A percentile compares a stretch with the other conserved stretches of the same genome.
Evolutionary conservation across 1,140 invertebrate species (phyloP).

Genomic region (Harpegnathos saltator): DNA sequence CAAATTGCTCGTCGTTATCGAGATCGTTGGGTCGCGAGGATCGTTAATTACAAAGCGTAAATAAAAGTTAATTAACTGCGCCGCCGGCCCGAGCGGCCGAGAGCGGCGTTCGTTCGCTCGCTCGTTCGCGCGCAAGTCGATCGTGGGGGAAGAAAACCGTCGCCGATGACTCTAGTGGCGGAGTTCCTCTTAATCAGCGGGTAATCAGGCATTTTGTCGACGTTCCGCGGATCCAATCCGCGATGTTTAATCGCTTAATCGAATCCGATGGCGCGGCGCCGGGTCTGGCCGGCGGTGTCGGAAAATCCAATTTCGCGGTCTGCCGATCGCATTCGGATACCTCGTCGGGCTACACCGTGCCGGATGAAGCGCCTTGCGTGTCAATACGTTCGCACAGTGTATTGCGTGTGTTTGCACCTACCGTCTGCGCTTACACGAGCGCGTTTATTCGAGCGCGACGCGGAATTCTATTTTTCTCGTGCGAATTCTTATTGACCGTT

Average conservation of each 20-base stretch:
- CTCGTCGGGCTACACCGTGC: not conserved
- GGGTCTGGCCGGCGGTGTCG: constrained; percentile 37
- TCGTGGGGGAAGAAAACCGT: constrained; percentile 53
- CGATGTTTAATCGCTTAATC: constrained; percentile 66
- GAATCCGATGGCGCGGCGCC: constrained; percentile 46
- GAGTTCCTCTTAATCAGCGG: constrained; percentile 52
- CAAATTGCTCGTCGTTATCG: constrained; percentile 55
- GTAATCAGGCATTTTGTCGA: constrained; percentile 61
- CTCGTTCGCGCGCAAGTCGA: not conserved
- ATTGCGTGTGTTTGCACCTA: not conserved
- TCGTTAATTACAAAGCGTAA: constrained; percentile 69
- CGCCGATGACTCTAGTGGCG: not conserved
- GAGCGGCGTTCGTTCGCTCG: too few species aligned
- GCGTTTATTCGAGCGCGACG: not conserved
- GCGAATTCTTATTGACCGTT: constrained; percentile 12
- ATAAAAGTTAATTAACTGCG: constrained; percentile 65
- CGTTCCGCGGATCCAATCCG: constrained; percentile 67
- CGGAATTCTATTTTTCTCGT: not conserved
- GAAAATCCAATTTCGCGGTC: constrained; percentile 70
- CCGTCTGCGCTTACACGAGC: not conserved
- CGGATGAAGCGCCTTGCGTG: not conserved
- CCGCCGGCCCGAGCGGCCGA: not conserved
- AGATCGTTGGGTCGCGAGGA: constrained; percentile 36
- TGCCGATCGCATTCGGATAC: constrained; percentile 69
- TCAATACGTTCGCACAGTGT: constrained; percentile 22